Base-by-base conservation (phyloP, 1,140 invertebrate species). In the Pectinophora gossypiella region DNA sequence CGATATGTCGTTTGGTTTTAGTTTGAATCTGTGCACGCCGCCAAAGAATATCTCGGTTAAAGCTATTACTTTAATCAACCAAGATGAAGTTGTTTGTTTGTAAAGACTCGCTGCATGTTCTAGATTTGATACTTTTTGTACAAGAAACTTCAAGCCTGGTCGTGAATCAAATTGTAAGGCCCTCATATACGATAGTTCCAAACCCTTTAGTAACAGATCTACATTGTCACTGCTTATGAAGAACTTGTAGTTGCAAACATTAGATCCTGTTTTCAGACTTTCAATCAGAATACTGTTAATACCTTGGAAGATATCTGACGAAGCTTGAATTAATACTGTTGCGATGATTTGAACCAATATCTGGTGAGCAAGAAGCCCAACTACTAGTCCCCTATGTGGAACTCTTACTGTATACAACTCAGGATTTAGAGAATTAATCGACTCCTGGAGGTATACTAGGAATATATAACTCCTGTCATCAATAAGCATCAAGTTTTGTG, bases 51-150 rank as follows among this genome's bases (percentile, higher is more conserved):
- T 88, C 72, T 97, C 95, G 45, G 97, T 93, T 15, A 97, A 79
- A 0, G 95, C 92, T 42, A 97, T 94, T n/a, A 96, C 93, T 73
- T 96, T 95, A 2, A 97, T 93, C 1, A 96, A 93, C 93, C 96
- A 97, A 10, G 95, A 94, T 2, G 95, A 95, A 19, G 95, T 95
- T n/a, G 96, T 95, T 84, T 97, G 96, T 55, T 95, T 95, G 73
- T 98, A 98, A 13, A 98, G 83, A 88, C 98, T 98, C 0, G 96
- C 96, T 9, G 96, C 95, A 63, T 95, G 91, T 32, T 95, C 94
- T 49, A 97, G 90, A 66, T 95, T 94, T 0, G 94, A 95, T 0
- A 98, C 96, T 89, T 98, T 98, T 82, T 98, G 96, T 40, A 97
- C 92, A 3, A 98, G 89, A 77, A 98, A 98, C 78, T 98, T 98